These are phyloP conservation scores for Desoria tigrina DNA, from an alignment of 2,888 invertebrate genomes.

Conservation along the genomic window DNA sequence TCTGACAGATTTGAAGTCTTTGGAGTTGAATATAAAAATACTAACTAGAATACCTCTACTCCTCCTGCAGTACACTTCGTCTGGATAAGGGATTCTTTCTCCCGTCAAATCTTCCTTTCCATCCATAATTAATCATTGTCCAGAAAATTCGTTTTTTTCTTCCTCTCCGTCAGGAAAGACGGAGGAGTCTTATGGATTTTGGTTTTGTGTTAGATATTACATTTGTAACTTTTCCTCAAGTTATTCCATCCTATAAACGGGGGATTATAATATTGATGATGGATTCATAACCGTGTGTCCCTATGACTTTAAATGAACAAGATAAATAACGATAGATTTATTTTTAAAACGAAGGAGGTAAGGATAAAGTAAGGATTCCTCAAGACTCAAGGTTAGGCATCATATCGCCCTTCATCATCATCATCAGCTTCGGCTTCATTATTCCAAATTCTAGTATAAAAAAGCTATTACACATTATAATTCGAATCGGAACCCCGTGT, in stretches of 20 bases:
- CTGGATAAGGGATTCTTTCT: slow-evolving; percentile 8
- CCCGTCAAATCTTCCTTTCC: slow-evolving; percentile 49
- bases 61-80: background rate
- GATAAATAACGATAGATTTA: slow-evolving; percentile 53
- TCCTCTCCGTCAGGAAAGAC: slow-evolving; percentile 37
- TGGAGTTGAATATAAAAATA: background rate
- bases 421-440: no score
- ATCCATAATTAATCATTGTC: slow-evolving; percentile 54
- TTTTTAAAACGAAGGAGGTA: slow-evolving; percentile 52
- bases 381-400: slow-evolving; percentile 12
- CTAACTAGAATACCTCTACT: background rate
- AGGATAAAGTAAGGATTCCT: slow-evolving; percentile 44
- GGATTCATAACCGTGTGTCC: no score
- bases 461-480: no score
- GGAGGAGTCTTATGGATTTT: slow-evolving; percentile 12
- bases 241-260: no score
- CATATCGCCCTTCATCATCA: background rate
- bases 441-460: no score
- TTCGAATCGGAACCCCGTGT: no score
- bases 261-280: no score
- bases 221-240: no score
- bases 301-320: slow-evolving; percentile 23
- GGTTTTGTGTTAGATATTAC: background rate
- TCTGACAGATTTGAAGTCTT: slow-evolving; percentile 18
- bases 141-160: slow-evolving; percentile 47